phyloP scores from a whole-genome alignment of 1,140 invertebrate genomes.

The Galleria mellonella region DNA sequence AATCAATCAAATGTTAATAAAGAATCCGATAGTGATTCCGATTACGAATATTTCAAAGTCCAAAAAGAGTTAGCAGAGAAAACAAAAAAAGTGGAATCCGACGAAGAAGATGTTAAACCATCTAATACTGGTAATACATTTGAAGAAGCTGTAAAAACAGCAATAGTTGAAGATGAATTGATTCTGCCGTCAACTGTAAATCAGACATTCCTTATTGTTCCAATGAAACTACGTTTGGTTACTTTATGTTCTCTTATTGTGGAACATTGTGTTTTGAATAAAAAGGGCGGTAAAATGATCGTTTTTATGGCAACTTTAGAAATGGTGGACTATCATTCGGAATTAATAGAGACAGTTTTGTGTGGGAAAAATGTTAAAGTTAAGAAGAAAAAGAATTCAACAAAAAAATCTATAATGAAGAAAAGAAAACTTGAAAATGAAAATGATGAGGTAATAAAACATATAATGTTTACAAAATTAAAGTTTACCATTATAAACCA shows the following conservation, averaged over 20 bases:
- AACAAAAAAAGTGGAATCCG: conserved; percentile 12
- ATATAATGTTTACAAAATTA: too few relatives aligned
- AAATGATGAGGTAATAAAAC: conserved; percentile 11
- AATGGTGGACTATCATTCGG: conserved; percentile 92
- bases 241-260: conserved; percentile 88
- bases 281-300: conserved; percentile 84
- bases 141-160: conserved; percentile 52
- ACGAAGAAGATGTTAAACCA: conserved; percentile 17
- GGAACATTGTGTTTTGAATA: conserved; percentile 82
- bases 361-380: conserved; percentile 56
- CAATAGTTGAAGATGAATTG: conserved; percentile 78
- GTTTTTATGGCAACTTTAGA: conserved; percentile 95
- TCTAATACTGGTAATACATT: conserved; percentile 34
- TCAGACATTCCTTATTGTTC: conserved; percentile 89
- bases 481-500: too few relatives aligned
- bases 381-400: conserved; percentile 45
- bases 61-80: conserved; percentile 50
- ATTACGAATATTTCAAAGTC: conserved; percentile 72
- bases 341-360: conserved; percentile 83
- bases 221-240: conserved; percentile 91
- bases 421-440: conserved; percentile 50
- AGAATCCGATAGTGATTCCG: conserved; percentile 67
- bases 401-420: conserved; percentile 38
- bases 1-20: conserved; percentile 7
- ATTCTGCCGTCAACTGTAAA: conserved; percentile 88